Evolutionary conservation across 1,140 invertebrate genomes (phyloP).

Genomic region (Whitmania pigra): DNA sequence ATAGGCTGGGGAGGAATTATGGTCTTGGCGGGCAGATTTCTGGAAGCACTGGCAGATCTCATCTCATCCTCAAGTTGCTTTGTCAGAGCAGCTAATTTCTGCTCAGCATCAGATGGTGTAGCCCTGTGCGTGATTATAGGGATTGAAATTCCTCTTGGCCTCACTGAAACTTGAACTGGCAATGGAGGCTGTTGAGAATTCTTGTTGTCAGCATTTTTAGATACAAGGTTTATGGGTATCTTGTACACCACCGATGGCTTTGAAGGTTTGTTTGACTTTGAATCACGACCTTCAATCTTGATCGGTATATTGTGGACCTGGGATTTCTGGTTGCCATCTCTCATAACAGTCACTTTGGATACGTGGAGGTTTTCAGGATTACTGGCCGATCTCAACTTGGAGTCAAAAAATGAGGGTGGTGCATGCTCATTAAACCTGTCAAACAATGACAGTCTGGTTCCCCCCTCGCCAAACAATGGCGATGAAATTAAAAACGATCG

Average conservation of each 20-base stretch:
- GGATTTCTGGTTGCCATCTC: slow-evolving; percentile 1
- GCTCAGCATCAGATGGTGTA: slow-evolving; percentile 38
- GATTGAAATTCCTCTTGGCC: slow-evolving; percentile 29
- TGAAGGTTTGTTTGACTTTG: neutral
- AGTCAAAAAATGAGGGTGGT: slow-evolving; percentile 25
- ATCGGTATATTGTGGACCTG: slow-evolving; percentile 19
- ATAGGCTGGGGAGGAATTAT: neutral
- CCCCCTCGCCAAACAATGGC: slow-evolving; percentile 1
- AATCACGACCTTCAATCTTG: slow-evolving; percentile 10
- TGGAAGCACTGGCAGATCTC: slow-evolving; percentile 1
- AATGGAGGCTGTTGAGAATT: neutral
- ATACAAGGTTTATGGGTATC: slow-evolving; percentile 16
- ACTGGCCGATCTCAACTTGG: slow-evolving; percentile 19
- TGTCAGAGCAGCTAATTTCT: slow-evolving; percentile 42
- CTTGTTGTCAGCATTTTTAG: neutral
- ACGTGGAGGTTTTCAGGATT: slow-evolving; percentile 3
- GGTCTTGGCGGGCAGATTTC: neutral
- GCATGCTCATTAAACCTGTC: slow-evolving; percentile 24
- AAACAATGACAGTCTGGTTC: slow-evolving; percentile 15
- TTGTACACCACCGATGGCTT: slow-evolving; percentile 15
- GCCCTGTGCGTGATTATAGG: slow-evolving; percentile 2
- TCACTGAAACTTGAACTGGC: slow-evolving; percentile 54
- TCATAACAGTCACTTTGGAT: slow-evolving; percentile 8
- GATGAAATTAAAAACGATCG: slow-evolving; percentile 7
- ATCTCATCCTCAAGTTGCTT: slow-evolving; percentile 43